phyloP scores from a whole-genome alignment of 1,140 invertebrate species.

The Heterodera schachtii region DNA sequence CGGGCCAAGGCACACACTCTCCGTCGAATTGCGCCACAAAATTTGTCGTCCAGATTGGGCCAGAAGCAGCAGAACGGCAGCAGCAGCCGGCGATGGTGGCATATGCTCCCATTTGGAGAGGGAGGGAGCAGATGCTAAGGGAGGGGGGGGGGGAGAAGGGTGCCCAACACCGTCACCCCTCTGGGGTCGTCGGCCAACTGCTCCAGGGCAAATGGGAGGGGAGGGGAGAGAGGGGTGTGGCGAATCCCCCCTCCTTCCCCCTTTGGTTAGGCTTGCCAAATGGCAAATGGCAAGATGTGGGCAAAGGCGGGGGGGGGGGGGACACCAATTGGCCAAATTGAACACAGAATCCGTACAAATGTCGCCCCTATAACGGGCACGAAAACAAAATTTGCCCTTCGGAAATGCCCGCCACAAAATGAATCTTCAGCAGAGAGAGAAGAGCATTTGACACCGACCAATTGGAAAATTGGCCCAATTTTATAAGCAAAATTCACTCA shows the following conservation, averaged over 20 bases:
- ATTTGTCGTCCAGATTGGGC: constrained; percentile 2
- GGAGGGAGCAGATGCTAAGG: background rate
- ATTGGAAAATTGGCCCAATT: background rate
- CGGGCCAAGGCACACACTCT: background rate
- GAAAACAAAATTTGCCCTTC: background rate
- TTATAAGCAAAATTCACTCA: background rate
- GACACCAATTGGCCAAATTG: background rate
- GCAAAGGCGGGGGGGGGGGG: too few species aligned
- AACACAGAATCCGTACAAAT: constrained; percentile 2
- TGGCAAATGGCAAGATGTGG: background rate
- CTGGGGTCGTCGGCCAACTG: background rate
- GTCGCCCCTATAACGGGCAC: background rate
- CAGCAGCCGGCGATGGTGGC: background rate
- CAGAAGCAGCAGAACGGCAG: background rate
- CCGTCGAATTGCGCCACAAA: background rate
- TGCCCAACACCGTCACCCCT: background rate
- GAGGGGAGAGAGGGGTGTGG: too few species aligned
- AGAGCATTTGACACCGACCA: background rate
- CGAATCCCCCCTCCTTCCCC: background rate
- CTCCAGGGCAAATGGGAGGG: background rate
- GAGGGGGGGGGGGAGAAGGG: too few species aligned
- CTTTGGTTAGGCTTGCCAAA: background rate
- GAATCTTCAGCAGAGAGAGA: too few species aligned
- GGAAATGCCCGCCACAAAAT: background rate
- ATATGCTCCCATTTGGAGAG: background rate